Evolutionary conservation across 2,888 invertebrate species (phyloP).

Genomic region (Agonum fuliginosum): DNA sequence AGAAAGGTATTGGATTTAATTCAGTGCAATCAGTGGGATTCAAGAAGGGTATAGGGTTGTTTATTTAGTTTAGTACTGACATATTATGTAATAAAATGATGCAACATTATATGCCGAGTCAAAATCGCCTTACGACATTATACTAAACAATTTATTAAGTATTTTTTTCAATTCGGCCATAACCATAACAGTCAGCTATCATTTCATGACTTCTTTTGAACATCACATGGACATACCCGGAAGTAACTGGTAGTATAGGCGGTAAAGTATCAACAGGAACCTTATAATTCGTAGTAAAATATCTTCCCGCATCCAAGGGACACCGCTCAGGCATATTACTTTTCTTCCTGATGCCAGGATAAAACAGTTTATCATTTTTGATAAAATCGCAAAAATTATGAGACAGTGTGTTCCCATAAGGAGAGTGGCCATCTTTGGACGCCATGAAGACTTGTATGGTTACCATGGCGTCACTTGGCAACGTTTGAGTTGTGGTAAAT

Average conservation of each 20-base stretch:
- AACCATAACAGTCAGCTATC: background rate
- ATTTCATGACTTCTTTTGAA: background rate
- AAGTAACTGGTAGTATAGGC: background rate
- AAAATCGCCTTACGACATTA: background rate
- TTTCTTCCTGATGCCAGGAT: background rate
- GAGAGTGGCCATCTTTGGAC: no score
- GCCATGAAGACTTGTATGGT: no score
- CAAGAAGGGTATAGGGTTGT: no score
- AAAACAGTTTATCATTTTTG: background rate
- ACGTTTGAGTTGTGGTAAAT: no score
- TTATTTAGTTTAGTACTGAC: no score
- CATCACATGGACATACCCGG: background rate
- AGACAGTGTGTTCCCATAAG: background rate
- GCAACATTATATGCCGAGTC: no score
- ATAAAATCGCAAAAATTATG: background rate
- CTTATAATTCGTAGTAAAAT: background rate
- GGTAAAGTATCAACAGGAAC: background rate
- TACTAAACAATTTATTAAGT: background rate
- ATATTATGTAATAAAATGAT: no score
- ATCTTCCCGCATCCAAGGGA: background rate
- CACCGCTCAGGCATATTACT: constrained; percentile 9
- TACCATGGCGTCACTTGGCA: no score
- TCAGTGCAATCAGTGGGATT: no score
- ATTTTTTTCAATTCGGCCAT: background rate
- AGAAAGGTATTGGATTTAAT: no score